Evolutionary conservation across 2,888 invertebrate species (phyloP).

Genomic region (Leptinotarsa peninsularis): DNA sequence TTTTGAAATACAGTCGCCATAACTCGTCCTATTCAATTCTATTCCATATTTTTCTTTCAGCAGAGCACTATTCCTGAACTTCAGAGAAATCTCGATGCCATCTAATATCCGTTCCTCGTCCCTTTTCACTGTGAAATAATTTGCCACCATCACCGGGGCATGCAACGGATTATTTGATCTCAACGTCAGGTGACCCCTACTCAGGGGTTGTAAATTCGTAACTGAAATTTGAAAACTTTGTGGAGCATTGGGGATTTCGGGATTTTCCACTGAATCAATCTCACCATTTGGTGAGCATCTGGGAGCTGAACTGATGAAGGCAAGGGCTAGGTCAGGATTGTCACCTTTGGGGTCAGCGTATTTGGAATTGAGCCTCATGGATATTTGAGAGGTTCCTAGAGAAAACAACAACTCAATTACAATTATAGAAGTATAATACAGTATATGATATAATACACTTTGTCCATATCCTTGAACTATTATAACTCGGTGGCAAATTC

Average conservation of each 20-base stretch:
- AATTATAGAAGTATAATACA: too few species aligned
- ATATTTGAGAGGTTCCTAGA: conserved; percentile 72
- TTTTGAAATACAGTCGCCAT: conserved; percentile 76
- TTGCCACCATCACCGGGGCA: conserved; percentile 78
- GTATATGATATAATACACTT: too few species aligned
- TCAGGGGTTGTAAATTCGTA: conserved; percentile 74
- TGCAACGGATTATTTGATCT: conserved; percentile 75
- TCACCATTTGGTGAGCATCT: conserved; percentile 68
- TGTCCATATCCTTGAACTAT: too few species aligned
- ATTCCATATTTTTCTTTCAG: conserved; percentile 71
- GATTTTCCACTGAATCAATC: conserved; percentile 61
- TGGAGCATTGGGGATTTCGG: conserved; percentile 53
- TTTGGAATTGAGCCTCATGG: conserved; percentile 72
- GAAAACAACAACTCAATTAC: too few species aligned
- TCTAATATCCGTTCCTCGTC: conserved; percentile 74
- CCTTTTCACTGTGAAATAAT: conserved; percentile 76
- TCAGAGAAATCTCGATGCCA: conserved; percentile 70
- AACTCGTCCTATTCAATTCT: conserved; percentile 70
- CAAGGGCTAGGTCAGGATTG: not conserved
- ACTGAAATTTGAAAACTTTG: conserved; percentile 66
- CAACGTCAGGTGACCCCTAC: conserved; percentile 73
- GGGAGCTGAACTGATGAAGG: not conserved
- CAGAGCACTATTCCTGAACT: conserved; percentile 70
- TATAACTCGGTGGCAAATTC: too few species aligned
- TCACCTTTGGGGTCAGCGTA: conserved; percentile 63